These are phyloP conservation scores for Lysiphlebus fabarum DNA, from an alignment of 1,140 invertebrate genomes.

Conservation along the genomic window DNA sequence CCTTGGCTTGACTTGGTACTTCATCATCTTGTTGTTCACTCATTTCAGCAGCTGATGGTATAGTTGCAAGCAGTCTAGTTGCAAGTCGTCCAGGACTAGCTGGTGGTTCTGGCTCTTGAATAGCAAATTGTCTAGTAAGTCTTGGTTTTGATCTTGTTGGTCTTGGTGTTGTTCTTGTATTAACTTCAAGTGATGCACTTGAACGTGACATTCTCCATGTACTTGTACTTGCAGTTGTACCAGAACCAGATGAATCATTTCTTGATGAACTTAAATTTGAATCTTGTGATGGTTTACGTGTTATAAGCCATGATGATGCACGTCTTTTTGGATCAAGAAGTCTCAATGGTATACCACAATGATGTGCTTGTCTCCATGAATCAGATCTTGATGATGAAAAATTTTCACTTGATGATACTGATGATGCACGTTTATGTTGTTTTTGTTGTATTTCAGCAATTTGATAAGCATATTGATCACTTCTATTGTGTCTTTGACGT, in stretches of 20 bases:
- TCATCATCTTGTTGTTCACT: conserved; percentile 72
- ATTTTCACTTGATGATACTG: conserved; percentile 84
- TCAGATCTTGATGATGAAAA: conserved; percentile 81
- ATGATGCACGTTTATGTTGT: conserved; percentile 72
- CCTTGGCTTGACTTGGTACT: conserved; percentile 21
- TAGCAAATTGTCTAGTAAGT: conserved; percentile 71
- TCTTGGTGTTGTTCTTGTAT: conserved; percentile 37
- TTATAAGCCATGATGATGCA: conserved; percentile 82
- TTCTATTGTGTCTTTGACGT: conserved; percentile 51
- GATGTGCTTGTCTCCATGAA: conserved; percentile 74
- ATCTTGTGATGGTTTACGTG: conserved; percentile 84
- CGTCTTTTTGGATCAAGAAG: conserved; percentile 72
- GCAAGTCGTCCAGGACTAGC: conserved; percentile 62
- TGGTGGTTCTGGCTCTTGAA: conserved; percentile 67
- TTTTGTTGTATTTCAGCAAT: conserved; percentile 77
- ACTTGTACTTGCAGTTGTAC: conserved; percentile 79
- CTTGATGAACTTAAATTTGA: conserved; percentile 82
- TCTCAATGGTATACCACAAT: conserved; percentile 71
- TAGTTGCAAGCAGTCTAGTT: conserved; percentile 71
- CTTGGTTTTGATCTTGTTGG: conserved; percentile 61
- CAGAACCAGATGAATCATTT: conserved; percentile 84
- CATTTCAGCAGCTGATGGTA: conserved; percentile 78
- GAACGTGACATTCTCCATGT: conserved; percentile 80
- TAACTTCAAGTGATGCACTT: conserved; percentile 58
- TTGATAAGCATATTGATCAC: conserved; percentile 73